These are phyloP conservation scores for Bubo bubo DNA, from an alignment of 2,113 vertebrate species.

Conservation along the genomic window DNA sequence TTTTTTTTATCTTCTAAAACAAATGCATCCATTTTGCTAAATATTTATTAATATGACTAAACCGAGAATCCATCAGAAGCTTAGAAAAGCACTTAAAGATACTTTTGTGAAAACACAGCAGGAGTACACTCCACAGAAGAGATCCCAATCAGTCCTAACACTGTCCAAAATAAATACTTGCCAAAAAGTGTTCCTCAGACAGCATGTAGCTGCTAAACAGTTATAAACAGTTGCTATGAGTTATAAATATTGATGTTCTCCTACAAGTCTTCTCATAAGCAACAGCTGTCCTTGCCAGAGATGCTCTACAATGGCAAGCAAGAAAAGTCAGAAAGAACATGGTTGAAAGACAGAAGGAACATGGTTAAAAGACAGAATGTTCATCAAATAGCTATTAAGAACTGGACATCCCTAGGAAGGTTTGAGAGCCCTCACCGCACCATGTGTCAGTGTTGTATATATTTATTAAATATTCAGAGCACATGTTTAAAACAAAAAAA, in stretches of 20 bases:
- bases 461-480: background rate
- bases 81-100: background rate
- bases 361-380: background rate
- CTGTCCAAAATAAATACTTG: background rate
- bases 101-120: background rate
- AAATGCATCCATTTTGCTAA: background rate
- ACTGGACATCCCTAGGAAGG: background rate
- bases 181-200: background rate
- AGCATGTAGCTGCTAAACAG: background rate
- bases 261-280: background rate
- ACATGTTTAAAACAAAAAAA: background rate
- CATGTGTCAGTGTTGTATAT: rapidly evolving
- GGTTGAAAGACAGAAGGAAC: background rate
- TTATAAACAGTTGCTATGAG: background rate
- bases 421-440: background rate
- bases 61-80: conserved; percentile 13
- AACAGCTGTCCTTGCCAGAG: background rate
- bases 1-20: background rate
- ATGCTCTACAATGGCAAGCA: background rate
- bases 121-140: background rate
- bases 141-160: background rate
- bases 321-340: background rate
- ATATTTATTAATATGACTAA: conserved; percentile 8
- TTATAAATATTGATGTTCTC: background rate
- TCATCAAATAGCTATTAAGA: background rate